Evolutionary conservation across 2,797 vertebrate species (phyloP).

Genomic region (Hemitrygon akajei): DNA sequence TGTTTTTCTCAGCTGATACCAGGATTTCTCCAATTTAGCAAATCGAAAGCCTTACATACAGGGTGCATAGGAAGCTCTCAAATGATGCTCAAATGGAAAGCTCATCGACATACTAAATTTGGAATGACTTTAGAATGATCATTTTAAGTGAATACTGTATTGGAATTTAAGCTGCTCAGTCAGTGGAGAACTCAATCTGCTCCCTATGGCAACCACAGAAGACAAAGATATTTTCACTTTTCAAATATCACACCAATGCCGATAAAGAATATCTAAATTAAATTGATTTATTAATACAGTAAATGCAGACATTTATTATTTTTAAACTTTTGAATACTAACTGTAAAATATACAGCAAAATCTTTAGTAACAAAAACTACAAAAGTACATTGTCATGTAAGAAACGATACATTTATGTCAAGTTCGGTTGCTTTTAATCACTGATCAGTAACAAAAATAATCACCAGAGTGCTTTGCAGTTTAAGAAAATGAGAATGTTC

Average conservation of each 20-base stretch:
- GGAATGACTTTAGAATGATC: not conserved
- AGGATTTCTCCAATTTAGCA: not conserved
- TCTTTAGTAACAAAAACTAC: not conserved
- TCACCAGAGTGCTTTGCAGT: too few relatives aligned
- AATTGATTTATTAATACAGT: conserved; percentile 1
- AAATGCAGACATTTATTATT: not conserved
- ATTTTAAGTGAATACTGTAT: not conserved
- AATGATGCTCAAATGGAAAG: not conserved
- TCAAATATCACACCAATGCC: conserved; percentile 28
- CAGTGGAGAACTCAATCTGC: not conserved
- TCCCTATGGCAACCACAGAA: not conserved
- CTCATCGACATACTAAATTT: not conserved
- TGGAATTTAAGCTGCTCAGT: not conserved
- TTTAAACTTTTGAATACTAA: not conserved
- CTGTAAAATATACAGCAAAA: not conserved
- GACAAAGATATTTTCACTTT: not conserved
- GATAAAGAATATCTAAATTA: not conserved
- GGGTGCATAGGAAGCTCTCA: not conserved
- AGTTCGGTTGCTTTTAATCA: not conserved
- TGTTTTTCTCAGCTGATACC: not conserved
- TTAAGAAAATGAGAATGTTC: too few relatives aligned
- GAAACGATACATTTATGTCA: too few relatives aligned
- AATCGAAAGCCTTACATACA: not conserved
- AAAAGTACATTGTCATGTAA: not conserved
- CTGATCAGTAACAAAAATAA: not conserved